These are phyloP conservation scores for Oreotrochilus melanogaster DNA, from an alignment of 2,113 vertebrate genomes.

Conservation along the genomic window DNA sequence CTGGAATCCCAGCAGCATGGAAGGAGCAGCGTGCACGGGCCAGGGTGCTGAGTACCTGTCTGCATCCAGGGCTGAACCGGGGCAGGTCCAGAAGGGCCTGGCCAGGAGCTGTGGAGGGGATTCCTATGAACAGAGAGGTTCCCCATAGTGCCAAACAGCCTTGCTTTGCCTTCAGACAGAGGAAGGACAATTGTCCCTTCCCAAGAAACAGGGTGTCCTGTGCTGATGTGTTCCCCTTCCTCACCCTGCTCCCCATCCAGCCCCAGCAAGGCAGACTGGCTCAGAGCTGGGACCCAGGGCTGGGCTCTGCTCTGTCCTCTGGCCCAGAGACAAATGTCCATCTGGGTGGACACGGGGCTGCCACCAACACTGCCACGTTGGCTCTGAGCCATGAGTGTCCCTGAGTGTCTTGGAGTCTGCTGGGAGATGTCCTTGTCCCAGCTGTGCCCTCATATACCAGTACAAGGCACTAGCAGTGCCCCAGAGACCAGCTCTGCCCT, in stretches of 20 bases:
- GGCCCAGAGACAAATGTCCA: neutral
- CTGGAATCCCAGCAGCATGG: neutral
- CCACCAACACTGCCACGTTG: neutral
- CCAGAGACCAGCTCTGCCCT: neutral
- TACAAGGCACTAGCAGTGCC: neutral
- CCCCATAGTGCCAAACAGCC: neutral
- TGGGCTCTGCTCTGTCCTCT: neutral
- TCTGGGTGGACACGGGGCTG: neutral
- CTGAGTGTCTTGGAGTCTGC: rapidly evolving
- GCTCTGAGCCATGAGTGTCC: neutral
- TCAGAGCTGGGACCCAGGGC: neutral
- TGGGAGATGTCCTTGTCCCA: neutral
- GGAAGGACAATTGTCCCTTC: neutral
- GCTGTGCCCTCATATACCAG: neutral
- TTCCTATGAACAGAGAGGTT: neutral
- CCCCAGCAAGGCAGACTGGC: neutral
- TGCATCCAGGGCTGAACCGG: neutral
- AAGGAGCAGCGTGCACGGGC: neutral
- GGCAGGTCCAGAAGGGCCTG: neutral
- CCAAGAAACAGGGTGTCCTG: neutral
- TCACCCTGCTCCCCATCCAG: neutral
- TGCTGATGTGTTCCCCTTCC: neutral
- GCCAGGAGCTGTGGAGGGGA: neutral
- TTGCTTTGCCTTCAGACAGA: neutral
- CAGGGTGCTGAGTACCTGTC: neutral